These are phyloP conservation scores for Xenopus borealis DNA, from an alignment of 2,113 vertebrate species.

Conservation along the genomic window DNA sequence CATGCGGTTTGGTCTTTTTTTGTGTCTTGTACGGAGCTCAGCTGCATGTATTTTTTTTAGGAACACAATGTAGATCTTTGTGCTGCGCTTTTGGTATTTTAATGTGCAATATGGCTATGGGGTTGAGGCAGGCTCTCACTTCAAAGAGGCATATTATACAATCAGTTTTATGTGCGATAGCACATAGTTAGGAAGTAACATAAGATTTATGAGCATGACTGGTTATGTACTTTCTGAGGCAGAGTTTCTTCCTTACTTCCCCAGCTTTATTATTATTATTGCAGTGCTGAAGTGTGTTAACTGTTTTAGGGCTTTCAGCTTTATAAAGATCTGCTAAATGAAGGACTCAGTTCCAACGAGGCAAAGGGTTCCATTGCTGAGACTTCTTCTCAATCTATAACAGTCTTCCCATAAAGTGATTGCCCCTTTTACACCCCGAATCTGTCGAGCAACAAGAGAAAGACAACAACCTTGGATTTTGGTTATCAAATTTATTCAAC, in stretches of 20 bases:
- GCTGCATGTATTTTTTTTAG: neutral
- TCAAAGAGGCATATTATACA: slow-evolving; percentile 25
- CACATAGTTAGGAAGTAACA: slow-evolving; percentile 33
- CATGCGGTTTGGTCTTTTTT: neutral
- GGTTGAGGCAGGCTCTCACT: slow-evolving; percentile 11
- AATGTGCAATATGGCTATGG: slow-evolving; percentile 13
- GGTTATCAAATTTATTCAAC: no score
- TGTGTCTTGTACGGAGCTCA: neutral
- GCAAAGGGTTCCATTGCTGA: no score
- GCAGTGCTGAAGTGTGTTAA: neutral
- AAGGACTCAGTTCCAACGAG: no score
- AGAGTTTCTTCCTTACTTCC: neutral
- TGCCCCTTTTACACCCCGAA: no score
- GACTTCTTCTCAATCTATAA: no score
- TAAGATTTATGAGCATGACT: slow-evolving; percentile 31
- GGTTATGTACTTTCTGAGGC: slow-evolving; percentile 30
- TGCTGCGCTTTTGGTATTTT: slow-evolving; percentile 23
- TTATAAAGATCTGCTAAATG: neutral
- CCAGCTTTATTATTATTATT: neutral
- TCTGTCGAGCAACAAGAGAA: no score
- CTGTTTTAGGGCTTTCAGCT: neutral
- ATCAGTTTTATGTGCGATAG: slow-evolving; percentile 30
- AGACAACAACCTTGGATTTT: no score
- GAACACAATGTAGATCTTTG: slow-evolving; percentile 34
- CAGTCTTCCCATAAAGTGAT: no score